Conservation (phyloP, 2,797 vertebrate species). For the Eurystomus glaucurus region DNA sequence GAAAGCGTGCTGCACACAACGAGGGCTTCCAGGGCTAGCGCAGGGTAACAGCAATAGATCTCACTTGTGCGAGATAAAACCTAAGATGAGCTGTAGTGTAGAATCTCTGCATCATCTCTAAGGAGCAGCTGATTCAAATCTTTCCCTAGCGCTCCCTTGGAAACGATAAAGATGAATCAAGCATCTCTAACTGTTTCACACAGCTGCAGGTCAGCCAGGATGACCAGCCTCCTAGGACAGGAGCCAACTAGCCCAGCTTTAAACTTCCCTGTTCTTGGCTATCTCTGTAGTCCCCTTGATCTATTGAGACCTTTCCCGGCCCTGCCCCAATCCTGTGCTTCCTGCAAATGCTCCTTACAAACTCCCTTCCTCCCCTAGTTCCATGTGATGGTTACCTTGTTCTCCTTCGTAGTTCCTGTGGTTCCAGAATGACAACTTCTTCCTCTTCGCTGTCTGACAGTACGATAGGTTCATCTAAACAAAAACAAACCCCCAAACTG, state of each 20-base stretch:
- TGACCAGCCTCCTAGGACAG: too few relatives aligned
- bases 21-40: neutral
- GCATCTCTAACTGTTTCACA: rapidly evolving
- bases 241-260: neutral
- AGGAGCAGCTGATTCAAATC: neutral
- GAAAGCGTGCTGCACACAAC: rapidly evolving
- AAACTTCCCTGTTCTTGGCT: rapidly evolving
- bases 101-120: neutral
- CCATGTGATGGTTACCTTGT: constrained; percentile 61
- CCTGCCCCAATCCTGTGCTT: neutral
- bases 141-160: neutral
- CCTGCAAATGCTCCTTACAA: neutral
- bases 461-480: constrained; percentile 87
- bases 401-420: constrained; percentile 78
- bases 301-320: neutral
- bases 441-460: constrained; percentile 97
- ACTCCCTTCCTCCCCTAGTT: neutral
- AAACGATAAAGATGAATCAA: neutral
- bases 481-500: neutral
- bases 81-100: rapidly evolving
- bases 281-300: rapidly evolving
- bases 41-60: neutral
- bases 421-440: constrained; percentile 92
- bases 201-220: neutral
- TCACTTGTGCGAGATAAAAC: neutral